phyloP scores from a whole-genome alignment of 2,113 vertebrate species.

The Stigmatopora argus region DNA sequence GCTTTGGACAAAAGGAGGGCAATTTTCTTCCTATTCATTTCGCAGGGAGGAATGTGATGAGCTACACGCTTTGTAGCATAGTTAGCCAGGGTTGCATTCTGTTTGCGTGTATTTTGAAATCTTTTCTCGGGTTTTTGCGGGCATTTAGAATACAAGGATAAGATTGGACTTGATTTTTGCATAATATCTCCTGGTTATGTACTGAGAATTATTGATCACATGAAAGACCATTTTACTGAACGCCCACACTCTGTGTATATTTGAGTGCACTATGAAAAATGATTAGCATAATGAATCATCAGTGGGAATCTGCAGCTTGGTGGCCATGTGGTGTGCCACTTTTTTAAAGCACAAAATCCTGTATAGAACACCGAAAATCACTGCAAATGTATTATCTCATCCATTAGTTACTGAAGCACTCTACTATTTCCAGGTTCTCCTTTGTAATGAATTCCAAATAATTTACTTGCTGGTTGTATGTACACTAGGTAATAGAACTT shows the following conservation, averaged over 20 bases:
- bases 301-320: background rate
- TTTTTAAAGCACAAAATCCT: background rate
- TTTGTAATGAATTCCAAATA: background rate
- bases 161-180: background rate
- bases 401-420: too few species aligned
- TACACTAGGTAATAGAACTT: too few species aligned
- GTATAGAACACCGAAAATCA: too few species aligned
- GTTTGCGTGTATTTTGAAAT: background rate
- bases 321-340: background rate
- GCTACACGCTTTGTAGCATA: background rate
- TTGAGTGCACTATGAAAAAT: background rate
- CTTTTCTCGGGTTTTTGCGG: background rate
- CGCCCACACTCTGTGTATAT: background rate
- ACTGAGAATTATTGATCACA: background rate
- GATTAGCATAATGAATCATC: background rate
- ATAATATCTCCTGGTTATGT: background rate
- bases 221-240: background rate
- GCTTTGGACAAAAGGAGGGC: slow-evolving; percentile 49
- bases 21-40: slow-evolving; percentile 67
- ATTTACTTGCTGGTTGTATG: too few species aligned
- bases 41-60: slow-evolving; percentile 18
- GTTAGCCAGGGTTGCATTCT: background rate
- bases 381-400: too few species aligned
- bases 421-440: background rate
- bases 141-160: background rate